Evolutionary conservation across 2,113 vertebrate species (phyloP).

Genomic region (Nibea coibor): DNA sequence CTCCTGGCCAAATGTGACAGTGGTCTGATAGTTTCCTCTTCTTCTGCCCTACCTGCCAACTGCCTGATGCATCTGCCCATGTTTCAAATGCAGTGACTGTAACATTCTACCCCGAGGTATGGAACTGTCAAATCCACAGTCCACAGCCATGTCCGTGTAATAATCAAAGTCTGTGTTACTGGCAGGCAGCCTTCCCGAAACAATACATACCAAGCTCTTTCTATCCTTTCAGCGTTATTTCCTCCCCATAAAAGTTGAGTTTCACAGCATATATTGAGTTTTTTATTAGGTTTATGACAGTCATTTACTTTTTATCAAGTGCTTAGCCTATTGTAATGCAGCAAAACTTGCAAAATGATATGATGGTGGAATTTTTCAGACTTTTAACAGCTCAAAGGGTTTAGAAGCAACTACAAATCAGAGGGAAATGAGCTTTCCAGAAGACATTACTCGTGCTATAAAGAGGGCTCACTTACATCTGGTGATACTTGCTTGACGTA

Average conservation of each 20-base stretch:
- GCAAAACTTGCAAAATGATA: background rate
- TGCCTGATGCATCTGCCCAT: background rate
- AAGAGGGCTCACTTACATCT: conserved; percentile 88
- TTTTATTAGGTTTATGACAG: conserved; percentile 12
- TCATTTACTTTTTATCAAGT: conserved; percentile 1
- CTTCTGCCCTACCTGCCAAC: conserved; percentile 21
- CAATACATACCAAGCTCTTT: background rate
- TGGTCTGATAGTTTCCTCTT: conserved; percentile 27
- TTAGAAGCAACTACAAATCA: background rate
- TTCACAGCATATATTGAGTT: background rate
- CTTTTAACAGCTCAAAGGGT: background rate
- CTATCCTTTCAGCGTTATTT: background rate
- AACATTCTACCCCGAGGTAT: conserved; percentile 10
- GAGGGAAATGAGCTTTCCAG: background rate
- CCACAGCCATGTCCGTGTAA: conserved; percentile 11
- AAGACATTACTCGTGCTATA: background rate
- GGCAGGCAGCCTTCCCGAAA: background rate
- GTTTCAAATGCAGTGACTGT: conserved; percentile 19
- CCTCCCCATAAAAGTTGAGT: background rate
- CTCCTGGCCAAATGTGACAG: conserved; percentile 35
- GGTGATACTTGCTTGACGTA: conserved; percentile 94
- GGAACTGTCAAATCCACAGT: conserved; percentile 11
- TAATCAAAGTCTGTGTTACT: conserved; percentile 27
- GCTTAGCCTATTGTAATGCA: background rate
- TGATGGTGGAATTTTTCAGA: background rate